Evolutionary conservation across 1,140 invertebrate species (phyloP).

Genomic region (Solenopsis invicta): DNA sequence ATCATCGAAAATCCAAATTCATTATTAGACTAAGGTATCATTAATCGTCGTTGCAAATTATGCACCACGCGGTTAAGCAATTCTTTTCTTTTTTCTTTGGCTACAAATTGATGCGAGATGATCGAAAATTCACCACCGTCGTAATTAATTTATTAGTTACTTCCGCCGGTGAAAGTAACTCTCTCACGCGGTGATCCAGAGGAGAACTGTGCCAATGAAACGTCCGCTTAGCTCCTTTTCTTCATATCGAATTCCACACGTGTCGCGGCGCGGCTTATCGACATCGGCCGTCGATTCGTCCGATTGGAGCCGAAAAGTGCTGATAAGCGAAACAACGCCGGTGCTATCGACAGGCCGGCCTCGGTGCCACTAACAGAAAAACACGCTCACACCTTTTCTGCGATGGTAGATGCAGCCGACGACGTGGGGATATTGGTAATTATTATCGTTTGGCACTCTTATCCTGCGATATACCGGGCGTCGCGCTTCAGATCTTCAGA

Average conservation of each 20-base stretch:
- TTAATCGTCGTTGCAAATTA: background rate
- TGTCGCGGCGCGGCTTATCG: slow-evolving; percentile 24
- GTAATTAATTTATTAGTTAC: slow-evolving; percentile 22
- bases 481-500: background rate
- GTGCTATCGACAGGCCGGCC: slow-evolving; percentile 78
- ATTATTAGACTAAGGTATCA: background rate
- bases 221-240: background rate
- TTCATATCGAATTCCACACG: slow-evolving; percentile 22
- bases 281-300: background rate
- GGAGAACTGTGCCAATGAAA: slow-evolving; percentile 18
- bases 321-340: slow-evolving; percentile 43
- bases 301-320: background rate
- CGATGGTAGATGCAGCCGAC: slow-evolving; percentile 50
- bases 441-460: slow-evolving; percentile 83
- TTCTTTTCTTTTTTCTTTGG: background rate
- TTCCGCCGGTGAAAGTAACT: background rate
- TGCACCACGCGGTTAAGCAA: background rate
- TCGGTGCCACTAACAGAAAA: slow-evolving; percentile 80
- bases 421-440: slow-evolving; percentile 80
- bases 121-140: background rate
- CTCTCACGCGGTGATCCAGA: background rate
- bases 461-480: slow-evolving; percentile 71
- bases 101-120: background rate
- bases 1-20: background rate
- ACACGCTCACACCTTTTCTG: slow-evolving; percentile 74